phyloP scores from a whole-genome alignment of 1,140 invertebrate genomes.

The Macrotrachela quadricornifera region DNA sequence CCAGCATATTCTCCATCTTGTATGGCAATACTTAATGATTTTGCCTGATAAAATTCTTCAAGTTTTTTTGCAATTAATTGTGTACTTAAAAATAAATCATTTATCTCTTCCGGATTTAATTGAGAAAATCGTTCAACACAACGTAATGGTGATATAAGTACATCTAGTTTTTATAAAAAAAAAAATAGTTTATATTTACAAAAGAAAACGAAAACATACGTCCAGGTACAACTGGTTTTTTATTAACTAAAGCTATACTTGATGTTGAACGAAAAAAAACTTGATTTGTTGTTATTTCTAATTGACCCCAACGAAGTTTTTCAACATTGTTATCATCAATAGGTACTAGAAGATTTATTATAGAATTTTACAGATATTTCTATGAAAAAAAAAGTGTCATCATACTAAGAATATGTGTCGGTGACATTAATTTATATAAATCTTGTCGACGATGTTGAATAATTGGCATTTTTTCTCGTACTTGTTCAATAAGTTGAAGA shows the following conservation, averaged over 20 bases:
- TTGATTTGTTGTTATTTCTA: conserved; percentile 35
- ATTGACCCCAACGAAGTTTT: background rate
- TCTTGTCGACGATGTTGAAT: conserved; percentile 51
- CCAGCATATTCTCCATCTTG: conserved; percentile 66
- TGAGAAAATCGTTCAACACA: no score
- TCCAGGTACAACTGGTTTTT: conserved; percentile 59
- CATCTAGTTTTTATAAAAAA: background rate
- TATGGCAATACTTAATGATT: conserved; percentile 51
- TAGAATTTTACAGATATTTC: background rate
- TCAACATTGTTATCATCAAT: background rate
- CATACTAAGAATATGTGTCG: background rate
- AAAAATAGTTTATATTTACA: background rate
- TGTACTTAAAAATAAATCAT: conserved; percentile 49
- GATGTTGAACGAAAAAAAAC: conserved; percentile 36
- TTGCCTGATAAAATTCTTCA: conserved; percentile 42
- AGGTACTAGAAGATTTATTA: conserved; percentile 5
- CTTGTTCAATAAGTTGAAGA: conserved; percentile 37
- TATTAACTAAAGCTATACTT: conserved; percentile 44
- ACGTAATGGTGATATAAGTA: background rate
- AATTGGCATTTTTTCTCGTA: conserved; percentile 63
- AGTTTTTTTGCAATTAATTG: conserved; percentile 46
- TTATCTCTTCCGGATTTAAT: conserved; percentile 38
- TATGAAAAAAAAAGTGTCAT: background rate
- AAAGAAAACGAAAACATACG: conserved; percentile 39
- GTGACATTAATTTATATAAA: conserved; percentile 33